Evolutionary conservation across 2,888 invertebrate species (phyloP).

Genomic region (Lycocerus yunnanus): DNA sequence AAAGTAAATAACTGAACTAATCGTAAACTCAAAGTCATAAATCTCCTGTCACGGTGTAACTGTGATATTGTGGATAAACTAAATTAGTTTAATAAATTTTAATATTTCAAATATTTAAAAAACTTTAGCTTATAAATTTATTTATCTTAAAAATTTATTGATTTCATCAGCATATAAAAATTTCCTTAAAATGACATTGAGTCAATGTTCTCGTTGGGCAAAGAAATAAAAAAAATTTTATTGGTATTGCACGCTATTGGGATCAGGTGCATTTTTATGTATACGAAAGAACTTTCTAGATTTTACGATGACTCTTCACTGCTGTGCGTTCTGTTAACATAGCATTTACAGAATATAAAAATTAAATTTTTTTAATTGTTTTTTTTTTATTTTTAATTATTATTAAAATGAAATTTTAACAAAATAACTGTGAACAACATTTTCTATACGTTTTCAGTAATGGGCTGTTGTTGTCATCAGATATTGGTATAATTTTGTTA

Average conservation of each 20-base stretch:
- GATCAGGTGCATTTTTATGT: not conserved
- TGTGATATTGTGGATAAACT: not conserved
- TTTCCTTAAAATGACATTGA: no score
- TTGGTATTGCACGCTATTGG: not conserved
- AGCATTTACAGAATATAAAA: not conserved
- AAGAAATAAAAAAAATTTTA: not conserved
- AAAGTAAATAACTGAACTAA: not conserved
- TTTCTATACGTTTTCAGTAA: no score
- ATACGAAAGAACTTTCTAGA: not conserved
- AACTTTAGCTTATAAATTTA: not conserved
- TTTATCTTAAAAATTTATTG: not conserved
- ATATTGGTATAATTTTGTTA: no score
- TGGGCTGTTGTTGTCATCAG: no score
- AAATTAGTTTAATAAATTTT: not conserved
- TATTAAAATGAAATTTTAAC: no score
- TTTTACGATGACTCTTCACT: not conserved
- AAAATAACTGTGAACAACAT: no score
- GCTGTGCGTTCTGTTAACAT: not conserved
- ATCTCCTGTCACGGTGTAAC: constrained; percentile 4
- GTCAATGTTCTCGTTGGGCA: no score
- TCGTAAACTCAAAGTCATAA: not conserved
- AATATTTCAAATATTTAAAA: not conserved
- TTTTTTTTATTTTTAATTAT: no score
- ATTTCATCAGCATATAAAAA: not conserved
- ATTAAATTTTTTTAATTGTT: no score